These are phyloP conservation scores for Mystacides longicornis DNA, from an alignment of 2,888 invertebrate genomes.

Conservation along the genomic window DNA sequence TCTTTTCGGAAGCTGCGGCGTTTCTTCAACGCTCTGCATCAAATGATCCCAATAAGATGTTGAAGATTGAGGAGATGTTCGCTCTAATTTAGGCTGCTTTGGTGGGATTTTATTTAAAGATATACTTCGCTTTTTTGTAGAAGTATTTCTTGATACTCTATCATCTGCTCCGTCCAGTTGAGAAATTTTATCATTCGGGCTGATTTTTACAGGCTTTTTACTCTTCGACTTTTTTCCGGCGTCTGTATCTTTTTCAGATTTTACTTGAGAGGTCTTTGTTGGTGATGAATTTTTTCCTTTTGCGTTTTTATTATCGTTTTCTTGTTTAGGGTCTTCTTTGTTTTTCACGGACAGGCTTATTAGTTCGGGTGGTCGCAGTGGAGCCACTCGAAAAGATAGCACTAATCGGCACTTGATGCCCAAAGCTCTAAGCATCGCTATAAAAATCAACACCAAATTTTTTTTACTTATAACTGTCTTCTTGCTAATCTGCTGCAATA, in stretches of 20 bases:
- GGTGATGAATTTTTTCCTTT: constrained; percentile 30
- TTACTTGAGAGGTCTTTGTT: constrained; percentile 5
- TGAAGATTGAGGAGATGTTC: constrained; percentile 8
- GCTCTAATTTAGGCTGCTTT: constrained; percentile 28
- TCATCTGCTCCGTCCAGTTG: constrained; percentile 53
- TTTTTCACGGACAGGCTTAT: constrained; percentile 49
- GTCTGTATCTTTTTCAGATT: not conserved
- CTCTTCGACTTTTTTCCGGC: not conserved
- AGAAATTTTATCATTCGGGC: constrained; percentile 32
- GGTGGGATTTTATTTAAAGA: constrained; percentile 11
- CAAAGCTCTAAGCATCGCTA: constrained; percentile 67
- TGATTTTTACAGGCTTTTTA: constrained; percentile 14
- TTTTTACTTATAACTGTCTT: constrained; percentile 57
- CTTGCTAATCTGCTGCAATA: constrained; percentile 52
- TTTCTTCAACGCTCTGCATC: constrained; percentile 14
- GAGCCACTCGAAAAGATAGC: constrained; percentile 69
- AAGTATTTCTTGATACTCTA: constrained; percentile 16
- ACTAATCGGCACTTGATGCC: constrained; percentile 77
- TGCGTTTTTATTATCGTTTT: constrained; percentile 24
- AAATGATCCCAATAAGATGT: constrained; percentile 24
- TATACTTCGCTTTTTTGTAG: constrained; percentile 26
- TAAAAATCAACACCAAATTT: constrained; percentile 68
- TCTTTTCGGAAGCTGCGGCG: not conserved
- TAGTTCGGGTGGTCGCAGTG: constrained; percentile 63
- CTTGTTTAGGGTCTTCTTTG: constrained; percentile 21